phyloP scores from a whole-genome alignment of 2,888 invertebrate species.

The Druceiella hillmani region DNA sequence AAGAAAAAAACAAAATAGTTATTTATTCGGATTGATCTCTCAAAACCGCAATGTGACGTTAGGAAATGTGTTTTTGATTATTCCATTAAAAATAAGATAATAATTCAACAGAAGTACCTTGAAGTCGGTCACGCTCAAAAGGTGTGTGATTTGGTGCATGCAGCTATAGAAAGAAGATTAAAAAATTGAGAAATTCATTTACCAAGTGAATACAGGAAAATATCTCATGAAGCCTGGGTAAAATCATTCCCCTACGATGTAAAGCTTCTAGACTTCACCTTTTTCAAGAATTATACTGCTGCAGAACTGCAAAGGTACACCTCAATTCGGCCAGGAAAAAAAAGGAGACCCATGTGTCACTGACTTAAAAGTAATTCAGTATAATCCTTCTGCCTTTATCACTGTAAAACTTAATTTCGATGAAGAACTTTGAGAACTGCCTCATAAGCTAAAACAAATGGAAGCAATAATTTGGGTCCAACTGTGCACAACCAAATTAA shows the following conservation, averaged over 20 bases:
- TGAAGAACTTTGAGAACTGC: too few relatives aligned
- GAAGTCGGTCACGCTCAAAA: constrained; percentile 31
- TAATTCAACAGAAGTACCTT: constrained; percentile 27
- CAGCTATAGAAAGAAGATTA: constrained; percentile 27
- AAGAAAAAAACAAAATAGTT: too few relatives aligned
- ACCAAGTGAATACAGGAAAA: constrained; percentile 25
- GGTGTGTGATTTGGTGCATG: constrained; percentile 30
- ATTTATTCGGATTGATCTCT: constrained; percentile 20
- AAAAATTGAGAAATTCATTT: constrained; percentile 25
- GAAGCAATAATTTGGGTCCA: too few relatives aligned
- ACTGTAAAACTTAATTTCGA: too few relatives aligned
- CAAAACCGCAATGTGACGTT: constrained; percentile 21
- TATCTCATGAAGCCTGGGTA: constrained; percentile 18
- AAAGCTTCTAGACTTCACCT: constrained; percentile 9
- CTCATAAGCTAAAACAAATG: too few relatives aligned
- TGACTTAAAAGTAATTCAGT: too few relatives aligned
- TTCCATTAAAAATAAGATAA: constrained; percentile 15
- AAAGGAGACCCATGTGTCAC: too few relatives aligned
- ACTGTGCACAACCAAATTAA: too few relatives aligned
- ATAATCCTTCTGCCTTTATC: too few relatives aligned
- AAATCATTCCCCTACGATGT: constrained; percentile 18
- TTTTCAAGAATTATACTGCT: too few relatives aligned
- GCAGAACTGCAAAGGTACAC: too few relatives aligned
- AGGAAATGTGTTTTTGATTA: constrained; percentile 20
- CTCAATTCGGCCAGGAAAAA: too few relatives aligned